Base-by-base conservation (phyloP, 2,797 vertebrate genomes). In the Notolabrus celidotus region DNA sequence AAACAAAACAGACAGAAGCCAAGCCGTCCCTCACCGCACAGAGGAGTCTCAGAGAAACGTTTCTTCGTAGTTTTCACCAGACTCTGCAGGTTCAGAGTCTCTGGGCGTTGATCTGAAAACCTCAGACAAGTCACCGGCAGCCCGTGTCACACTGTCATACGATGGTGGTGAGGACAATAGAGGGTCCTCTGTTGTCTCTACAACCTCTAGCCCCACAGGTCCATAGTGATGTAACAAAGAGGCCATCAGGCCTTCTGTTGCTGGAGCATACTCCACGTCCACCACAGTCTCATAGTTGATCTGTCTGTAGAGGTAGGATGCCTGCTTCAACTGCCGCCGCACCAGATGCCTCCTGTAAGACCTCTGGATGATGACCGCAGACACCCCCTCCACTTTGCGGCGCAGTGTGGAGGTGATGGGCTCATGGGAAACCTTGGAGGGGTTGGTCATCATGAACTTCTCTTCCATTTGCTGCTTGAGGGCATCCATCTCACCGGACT, bases 381-480 rank as follows among this genome's bases (percentile, higher is more conserved):
- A 98, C 62, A 99, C 94, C 63, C 99, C 98, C 76, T 99, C 98
- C 38, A 98, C 94, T 54, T 97, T 98, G 74, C 94, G 94, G 10
- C 96, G 93, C 11, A 99, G 93, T 0, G 98, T 99, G 31, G 97
- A 97, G 1, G 98, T 99, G 75, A 99, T 99, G 1, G 98, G 98
- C 86, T 99, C 97, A 0, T 99, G 96, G 64, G 98, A 99, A 69
- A 98, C 93, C 88, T 97, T 99, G 8, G 97, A 99, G 0, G 96
- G 97, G 79, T 99, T 99, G 2, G 96, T 95, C 0, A 95, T 94
- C 98, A 98, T 99, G 88, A 99, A 99, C 86, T 98, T 99, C 74
- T 99, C 98, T 86, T 99, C 98, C 98, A 99, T 99, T 86, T 99
- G 98, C 88, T 98, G 96, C 89, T 99, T 99, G 56, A 99, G 95